A percentile compares a stretch with the other conserved stretches of the same genome.
Evolutionary conservation across 2,113 vertebrate species (phyloP).

Genomic region (Nansenia antarctica): DNA sequence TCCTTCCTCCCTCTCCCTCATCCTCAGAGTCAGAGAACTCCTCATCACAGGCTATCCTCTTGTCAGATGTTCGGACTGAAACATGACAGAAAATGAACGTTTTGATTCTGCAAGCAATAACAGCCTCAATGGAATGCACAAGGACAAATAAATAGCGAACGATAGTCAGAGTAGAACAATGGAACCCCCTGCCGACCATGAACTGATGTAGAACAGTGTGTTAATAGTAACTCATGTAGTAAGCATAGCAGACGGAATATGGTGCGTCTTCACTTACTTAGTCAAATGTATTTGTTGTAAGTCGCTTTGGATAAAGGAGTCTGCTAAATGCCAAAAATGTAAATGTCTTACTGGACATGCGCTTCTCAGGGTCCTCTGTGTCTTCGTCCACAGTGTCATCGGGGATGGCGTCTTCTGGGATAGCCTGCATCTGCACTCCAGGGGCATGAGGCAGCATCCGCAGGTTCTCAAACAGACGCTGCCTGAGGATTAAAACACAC

Average conservation of each 20-base stretch:
- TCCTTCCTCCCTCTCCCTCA: slow-evolving; percentile 89
- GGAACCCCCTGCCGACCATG: too few relatives aligned
- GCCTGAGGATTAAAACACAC: slow-evolving; percentile 64
- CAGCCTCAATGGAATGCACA: neutral
- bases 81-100: slow-evolving; percentile 11
- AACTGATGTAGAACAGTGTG: too few relatives aligned
- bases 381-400: slow-evolving; percentile 90
- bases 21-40: slow-evolving; percentile 96
- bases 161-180: too few relatives aligned
- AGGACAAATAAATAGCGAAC: neutral
- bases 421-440: slow-evolving; percentile 92
- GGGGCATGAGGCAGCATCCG: slow-evolving; percentile 93
- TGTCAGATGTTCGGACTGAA: slow-evolving; percentile 90
- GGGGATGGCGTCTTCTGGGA: slow-evolving; percentile 88
- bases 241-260: too few relatives aligned
- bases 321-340: too few relatives aligned
- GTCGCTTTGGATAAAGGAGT: too few relatives aligned
- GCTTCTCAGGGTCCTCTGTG: slow-evolving; percentile 90
- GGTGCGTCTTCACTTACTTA: too few relatives aligned
- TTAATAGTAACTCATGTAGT: too few relatives aligned
- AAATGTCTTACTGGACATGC: slow-evolving; percentile 88
- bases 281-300: too few relatives aligned
- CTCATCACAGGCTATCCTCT: slow-evolving; percentile 92
- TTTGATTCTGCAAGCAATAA: neutral
- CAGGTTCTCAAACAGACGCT: slow-evolving; percentile 93